Percentiles rank a stretch among this genome's conserved stretches.
Conservation (phyloP, 53 echinoderm and acorn worm species). For the Echinarachnius parma region DNA sequence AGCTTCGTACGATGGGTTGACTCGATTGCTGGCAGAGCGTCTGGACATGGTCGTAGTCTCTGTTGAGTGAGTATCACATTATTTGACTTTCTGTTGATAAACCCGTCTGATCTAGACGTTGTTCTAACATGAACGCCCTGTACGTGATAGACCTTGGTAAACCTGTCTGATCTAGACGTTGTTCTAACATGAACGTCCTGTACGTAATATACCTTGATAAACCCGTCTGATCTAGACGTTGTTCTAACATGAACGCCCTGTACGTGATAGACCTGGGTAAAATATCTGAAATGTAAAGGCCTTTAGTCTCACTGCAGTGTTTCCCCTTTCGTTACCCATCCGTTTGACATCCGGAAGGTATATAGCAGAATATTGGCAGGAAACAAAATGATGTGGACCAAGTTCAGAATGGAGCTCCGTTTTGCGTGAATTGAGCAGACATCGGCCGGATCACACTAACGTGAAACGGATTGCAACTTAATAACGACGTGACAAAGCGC, state of each 20-base stretch:
- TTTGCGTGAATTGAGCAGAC: no score
- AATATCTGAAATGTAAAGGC: no score
- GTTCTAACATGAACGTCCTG: neutral
- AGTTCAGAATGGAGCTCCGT: neutral
- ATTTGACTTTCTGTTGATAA: neutral
- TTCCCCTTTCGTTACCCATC: no score
- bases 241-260: neutral
- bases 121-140: neutral
- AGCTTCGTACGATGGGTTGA: constrained; percentile 63
- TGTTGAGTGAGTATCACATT: constrained; percentile 63
- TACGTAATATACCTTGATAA: neutral
- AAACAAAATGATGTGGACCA: no score
- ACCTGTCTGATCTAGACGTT: neutral
- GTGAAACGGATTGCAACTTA: no score
- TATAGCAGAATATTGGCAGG: no score
- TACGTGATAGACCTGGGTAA: neutral
- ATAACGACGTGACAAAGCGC: no score
- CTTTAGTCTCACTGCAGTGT: no score
- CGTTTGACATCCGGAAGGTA: no score
- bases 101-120: neutral
- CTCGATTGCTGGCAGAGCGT: constrained; percentile 53
- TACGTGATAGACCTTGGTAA: neutral
- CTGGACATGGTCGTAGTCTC: constrained; percentile 72
- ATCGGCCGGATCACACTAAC: no score
- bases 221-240: neutral